phyloP scores from a whole-genome alignment of 2,797 vertebrate species.

The Manis javanica region DNA sequence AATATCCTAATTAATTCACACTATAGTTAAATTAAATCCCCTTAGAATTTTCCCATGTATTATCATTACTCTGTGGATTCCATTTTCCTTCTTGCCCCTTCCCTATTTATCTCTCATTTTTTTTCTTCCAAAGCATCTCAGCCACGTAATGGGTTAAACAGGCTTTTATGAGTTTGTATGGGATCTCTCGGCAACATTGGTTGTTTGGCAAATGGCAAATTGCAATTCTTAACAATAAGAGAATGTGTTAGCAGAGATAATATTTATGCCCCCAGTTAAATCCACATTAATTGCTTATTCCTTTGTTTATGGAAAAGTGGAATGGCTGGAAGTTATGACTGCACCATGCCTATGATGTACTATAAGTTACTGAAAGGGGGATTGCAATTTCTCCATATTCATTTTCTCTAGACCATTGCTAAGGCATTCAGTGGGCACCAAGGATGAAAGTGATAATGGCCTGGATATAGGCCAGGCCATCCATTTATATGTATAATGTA shows the following conservation, averaged over 20 bases:
- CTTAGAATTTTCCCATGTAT: not conserved
- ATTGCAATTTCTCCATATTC: not conserved
- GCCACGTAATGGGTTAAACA: not conserved
- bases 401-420: conserved; percentile 30
- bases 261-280: conserved; percentile 16
- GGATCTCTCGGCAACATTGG: not conserved
- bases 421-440: not conserved
- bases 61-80: not conserved
- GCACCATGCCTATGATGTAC: not conserved
- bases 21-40: not conserved
- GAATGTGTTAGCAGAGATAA: not conserved
- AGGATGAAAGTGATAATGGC: not conserved
- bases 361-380: not conserved
- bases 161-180: not conserved
- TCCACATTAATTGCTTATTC: not conserved
- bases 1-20: conserved; percentile 3
- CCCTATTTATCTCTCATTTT: not conserved
- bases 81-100: conserved; percentile 20
- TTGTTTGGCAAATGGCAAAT: conserved; percentile 21
- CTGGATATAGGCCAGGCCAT: not conserved
- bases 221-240: conserved; percentile 54
- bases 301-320: conserved; percentile 58
- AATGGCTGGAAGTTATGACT: conserved; percentile 4
- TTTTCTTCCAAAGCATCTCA: not conserved
- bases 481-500: conserved; percentile 8